Conservation (phyloP, 2,113 vertebrate species). For the Istiophorus platypterus region DNA sequence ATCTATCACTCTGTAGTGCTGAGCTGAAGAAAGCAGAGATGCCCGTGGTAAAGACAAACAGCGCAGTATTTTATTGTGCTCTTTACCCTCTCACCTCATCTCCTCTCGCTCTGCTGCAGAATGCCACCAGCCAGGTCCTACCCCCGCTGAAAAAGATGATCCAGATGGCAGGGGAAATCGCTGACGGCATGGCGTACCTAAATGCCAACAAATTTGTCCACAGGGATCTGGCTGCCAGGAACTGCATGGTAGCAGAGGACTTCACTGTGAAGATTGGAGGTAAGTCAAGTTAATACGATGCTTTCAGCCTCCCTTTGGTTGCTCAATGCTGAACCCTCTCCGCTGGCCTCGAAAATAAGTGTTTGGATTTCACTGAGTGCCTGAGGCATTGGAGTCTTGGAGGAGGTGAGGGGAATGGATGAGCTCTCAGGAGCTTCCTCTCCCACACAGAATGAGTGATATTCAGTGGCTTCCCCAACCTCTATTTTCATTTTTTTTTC, state of each 20-base stretch:
- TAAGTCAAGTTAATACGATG: constrained; percentile 59
- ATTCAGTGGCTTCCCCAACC: constrained; percentile 49
- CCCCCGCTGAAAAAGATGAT: constrained; percentile 98
- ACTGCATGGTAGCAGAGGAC: constrained; percentile 99
- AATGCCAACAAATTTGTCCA: constrained; percentile 99
- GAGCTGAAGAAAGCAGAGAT: constrained; percentile 6
- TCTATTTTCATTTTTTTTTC: constrained; percentile 41
- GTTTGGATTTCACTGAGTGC: constrained; percentile 56
- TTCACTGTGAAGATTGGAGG: constrained; percentile 99
- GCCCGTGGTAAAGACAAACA: neutral
- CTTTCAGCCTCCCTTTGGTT: constrained; percentile 20
- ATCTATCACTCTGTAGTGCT: neutral
- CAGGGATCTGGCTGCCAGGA: constrained; percentile 96
- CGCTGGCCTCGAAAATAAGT: constrained; percentile 41
- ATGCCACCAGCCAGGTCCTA: constrained; percentile 86
- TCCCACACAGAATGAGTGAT: constrained; percentile 61
- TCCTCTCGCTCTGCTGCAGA: constrained; percentile 80
- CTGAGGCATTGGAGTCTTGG: constrained; percentile 40
- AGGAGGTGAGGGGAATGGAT: constrained; percentile 51
- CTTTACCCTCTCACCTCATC: constrained; percentile 4
- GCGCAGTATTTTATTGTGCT: neutral
- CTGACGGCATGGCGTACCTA: constrained; percentile 98
- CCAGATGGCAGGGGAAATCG: constrained; percentile 99
- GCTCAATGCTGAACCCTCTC: constrained; percentile 38
- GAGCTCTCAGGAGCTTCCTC: constrained; percentile 55